These are phyloP conservation scores for Eidolon dupreanum DNA, from an alignment of 2,797 vertebrate genomes.

Conservation along the genomic window DNA sequence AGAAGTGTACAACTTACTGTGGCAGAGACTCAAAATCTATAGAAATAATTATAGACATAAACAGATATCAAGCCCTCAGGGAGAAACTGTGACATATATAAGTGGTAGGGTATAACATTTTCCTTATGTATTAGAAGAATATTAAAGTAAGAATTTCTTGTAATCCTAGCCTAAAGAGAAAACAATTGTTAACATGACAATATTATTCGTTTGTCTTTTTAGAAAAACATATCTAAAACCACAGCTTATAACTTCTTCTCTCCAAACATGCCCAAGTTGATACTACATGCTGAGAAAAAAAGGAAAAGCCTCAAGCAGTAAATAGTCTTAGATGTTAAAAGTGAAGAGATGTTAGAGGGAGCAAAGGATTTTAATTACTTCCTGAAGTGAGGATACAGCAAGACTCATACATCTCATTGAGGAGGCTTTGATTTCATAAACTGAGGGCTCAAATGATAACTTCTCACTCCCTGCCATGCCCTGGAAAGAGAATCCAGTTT, in stretches of 20 bases:
- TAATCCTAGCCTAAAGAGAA: neutral
- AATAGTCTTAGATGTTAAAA: neutral
- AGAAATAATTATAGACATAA: neutral
- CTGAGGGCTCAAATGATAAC: neutral
- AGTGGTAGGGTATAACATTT: neutral
- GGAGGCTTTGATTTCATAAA: neutral
- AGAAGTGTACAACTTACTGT: neutral
- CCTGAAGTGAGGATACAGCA: neutral
- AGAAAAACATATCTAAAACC: conserved; percentile 34
- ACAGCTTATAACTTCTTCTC: neutral
- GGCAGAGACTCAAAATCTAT: neutral
- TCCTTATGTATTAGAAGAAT: neutral
- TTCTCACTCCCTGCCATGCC: neutral
- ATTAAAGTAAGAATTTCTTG: neutral
- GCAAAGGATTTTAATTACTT: conserved; percentile 15
- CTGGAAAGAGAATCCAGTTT: neutral
- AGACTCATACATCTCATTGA: neutral
- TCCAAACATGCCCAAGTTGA: neutral
- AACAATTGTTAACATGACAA: neutral
- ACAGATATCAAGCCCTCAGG: neutral
- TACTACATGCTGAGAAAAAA: neutral
- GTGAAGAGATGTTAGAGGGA: neutral
- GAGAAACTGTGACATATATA: neutral
- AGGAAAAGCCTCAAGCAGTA: neutral
- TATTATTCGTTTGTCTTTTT: neutral